Base-by-base conservation (phyloP, 2,888 invertebrate species). In the Morpho achilles region DNA sequence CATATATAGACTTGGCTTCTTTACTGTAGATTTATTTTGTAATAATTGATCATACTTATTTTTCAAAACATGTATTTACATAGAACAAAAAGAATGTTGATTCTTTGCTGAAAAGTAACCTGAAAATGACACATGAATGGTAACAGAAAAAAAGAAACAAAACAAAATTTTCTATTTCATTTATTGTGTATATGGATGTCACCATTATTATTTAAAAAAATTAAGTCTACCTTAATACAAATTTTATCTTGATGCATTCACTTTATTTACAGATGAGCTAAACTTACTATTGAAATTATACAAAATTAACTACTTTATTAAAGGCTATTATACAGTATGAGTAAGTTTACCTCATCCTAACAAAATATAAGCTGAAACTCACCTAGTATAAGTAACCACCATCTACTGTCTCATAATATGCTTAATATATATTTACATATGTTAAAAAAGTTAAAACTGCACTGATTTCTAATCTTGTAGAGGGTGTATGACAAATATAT, bases 341-440 rank as follows among this genome's bases (percentile, higher is more conserved):
- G 71, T 74, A 79, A 79, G 76, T 77, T 70, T 78, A 79, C 62
- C 77, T 72, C 79, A 79, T 78, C 75, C 75, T 71, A 62, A 67
- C 47, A 69, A 67, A 69, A 69, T 67, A 63, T 59, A 60, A 68
- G 68, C 67, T 72, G 67, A 64, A 64, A 70, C 68, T 75, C 70
- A 62, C 72, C 32, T 32, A 32, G 3, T 32, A 32, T 32, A 32
- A 32, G 32, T 32, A 32, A 32, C 32, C 32, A 32, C 32, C 32
- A 32, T 32, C 32, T 32, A 32, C 32, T 32, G 5, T 32, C 5
- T 32, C 5, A 32, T 32, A 32, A 32, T 5, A 32, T 32, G 5
- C 32, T 32, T 32, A 32, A 32, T 32, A 5, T 32, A 32, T 74
- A 73, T 71, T 68, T 70, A 73, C 69, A 73, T 63, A 5, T 32